Percentiles rank a stretch among this genome's conserved stretches.
phyloP scores from a whole-genome alignment of 2,113 vertebrate species.

The Potamarius usumacintae region DNA sequence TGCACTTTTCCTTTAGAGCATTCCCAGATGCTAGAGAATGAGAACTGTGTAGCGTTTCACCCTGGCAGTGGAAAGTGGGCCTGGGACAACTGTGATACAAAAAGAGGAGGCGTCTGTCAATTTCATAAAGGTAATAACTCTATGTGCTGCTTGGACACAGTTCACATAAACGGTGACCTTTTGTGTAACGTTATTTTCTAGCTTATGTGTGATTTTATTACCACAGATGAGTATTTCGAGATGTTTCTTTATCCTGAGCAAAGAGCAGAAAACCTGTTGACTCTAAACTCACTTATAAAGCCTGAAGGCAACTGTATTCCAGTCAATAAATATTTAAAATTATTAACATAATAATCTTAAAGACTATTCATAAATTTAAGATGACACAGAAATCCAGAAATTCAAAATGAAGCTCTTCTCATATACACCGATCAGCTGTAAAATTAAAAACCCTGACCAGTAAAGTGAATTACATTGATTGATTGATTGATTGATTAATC shows the following conservation, averaged over 20 bases:
- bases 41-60: conserved; percentile 66
- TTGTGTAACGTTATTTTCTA: not conserved
- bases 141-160: not conserved
- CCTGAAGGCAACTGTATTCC: not conserved
- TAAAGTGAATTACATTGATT: too few relatives aligned
- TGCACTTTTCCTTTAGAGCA: conserved; percentile 49
- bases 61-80: conserved; percentile 50
- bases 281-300: not conserved
- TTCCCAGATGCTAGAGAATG: conserved; percentile 6
- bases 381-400: not conserved
- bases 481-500: too few relatives aligned
- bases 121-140: conserved; percentile 66
- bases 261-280: not conserved
- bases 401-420: not conserved
- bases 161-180: not conserved
- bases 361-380: too few relatives aligned
- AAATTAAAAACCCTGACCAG: too few relatives aligned
- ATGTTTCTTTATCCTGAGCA: not conserved
- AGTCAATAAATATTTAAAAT: not conserved
- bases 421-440: not conserved
- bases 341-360: not conserved
- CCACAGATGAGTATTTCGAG: not conserved
- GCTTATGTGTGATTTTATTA: not conserved
- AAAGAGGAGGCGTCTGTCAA: conserved; percentile 69
- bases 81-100: conserved; percentile 57